Conservation (phyloP, 2,888 invertebrate species). For the Ichneumon xanthorius region DNA sequence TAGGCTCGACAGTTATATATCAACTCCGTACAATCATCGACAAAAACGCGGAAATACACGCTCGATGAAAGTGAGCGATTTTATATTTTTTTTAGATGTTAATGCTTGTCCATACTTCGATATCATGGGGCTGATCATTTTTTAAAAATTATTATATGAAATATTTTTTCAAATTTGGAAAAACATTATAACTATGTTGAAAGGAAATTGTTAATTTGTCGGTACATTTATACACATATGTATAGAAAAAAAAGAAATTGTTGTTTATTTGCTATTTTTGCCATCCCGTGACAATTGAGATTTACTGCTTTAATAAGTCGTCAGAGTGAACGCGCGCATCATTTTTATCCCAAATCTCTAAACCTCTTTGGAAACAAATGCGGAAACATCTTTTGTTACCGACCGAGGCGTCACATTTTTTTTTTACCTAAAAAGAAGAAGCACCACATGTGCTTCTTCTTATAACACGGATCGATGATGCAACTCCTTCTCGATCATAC, state of each 20-base stretch:
- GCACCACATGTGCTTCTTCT: not conserved
- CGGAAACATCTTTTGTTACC: not conserved
- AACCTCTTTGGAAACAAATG: not conserved
- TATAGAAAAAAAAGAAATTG: not conserved
- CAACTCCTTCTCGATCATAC: not conserved
- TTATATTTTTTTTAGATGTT: too few relatives aligned
- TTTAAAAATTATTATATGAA: not conserved
- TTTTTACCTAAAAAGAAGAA: not conserved
- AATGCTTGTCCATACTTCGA: too few relatives aligned
- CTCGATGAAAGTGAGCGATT: not conserved
- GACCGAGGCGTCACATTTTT: not conserved
- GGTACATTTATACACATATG: not conserved
- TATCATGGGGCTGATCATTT: not conserved
- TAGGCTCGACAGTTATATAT: not conserved
- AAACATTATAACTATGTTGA: not conserved
- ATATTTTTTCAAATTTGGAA: too few relatives aligned
- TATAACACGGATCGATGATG: not conserved
- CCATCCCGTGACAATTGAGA: too few relatives aligned
- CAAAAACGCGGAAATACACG: not conserved
- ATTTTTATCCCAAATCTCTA: not conserved
- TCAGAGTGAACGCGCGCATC: not conserved
- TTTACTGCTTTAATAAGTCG: not conserved
- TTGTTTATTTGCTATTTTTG: not conserved
- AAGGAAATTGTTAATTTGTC: not conserved
- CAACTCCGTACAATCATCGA: not conserved